Percentiles rank a stretch among this genome's conserved stretches.
phyloP scores from a whole-genome alignment of 2,113 vertebrate species.

The Nothobranchius kuhntae region DNA sequence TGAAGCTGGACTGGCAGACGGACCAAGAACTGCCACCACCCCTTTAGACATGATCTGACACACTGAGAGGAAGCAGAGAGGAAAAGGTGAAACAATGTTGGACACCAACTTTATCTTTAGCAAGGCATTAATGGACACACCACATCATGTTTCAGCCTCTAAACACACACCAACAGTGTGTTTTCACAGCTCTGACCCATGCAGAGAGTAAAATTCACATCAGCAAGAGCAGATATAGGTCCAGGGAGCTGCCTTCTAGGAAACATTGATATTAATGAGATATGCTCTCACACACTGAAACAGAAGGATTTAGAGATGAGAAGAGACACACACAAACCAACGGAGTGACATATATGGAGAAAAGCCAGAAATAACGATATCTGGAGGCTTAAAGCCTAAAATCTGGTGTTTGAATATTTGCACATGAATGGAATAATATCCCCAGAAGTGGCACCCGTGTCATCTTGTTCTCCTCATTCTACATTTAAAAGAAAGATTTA shows the following conservation, averaged over 20 bases:
- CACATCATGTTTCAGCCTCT: constrained; percentile 30
- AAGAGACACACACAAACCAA: constrained; percentile 31
- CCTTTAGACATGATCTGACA: constrained; percentile 99
- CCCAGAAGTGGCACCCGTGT: constrained; percentile 37
- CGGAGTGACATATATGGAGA: constrained; percentile 31
- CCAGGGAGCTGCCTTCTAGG: neutral
- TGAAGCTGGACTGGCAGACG: constrained; percentile 95
- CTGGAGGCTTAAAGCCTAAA: constrained; percentile 44
- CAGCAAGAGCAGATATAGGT: constrained; percentile 23
- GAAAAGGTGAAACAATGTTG: constrained; percentile 14
- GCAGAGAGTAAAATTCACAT: constrained; percentile 9
- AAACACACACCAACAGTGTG: constrained; percentile 34
- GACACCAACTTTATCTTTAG: neutral
- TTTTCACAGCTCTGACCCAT: constrained; percentile 26
- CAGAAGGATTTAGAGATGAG: constrained; percentile 23
- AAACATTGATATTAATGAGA: constrained; percentile 26
- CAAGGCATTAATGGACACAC: constrained; percentile 38
- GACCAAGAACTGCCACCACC: constrained; percentile 94
- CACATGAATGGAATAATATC: constrained; percentile 48
- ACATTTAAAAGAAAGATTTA: constrained; percentile 37
- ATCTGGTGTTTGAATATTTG: constrained; percentile 49
- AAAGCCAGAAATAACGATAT: constrained; percentile 40
- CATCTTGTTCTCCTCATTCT: constrained; percentile 32
- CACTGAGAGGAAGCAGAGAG: constrained; percentile 78
- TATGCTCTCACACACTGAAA: constrained; percentile 14